Evolutionary conservation across 2,797 vertebrate genomes (phyloP).

Genomic region (Acipenser ruthenus): DNA sequence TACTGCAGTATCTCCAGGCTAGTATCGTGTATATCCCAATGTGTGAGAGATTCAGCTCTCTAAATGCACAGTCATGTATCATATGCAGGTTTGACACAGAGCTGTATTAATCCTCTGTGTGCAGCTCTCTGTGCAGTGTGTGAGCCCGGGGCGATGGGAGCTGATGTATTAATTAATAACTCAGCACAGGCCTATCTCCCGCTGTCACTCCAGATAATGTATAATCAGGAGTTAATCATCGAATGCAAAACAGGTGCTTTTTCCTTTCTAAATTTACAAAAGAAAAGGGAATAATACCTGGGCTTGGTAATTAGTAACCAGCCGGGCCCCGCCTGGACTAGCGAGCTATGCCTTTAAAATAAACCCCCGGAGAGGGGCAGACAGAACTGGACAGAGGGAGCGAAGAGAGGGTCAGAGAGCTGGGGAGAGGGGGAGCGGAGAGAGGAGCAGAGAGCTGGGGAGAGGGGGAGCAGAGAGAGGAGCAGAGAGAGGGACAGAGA

Average conservation of each 20-base stretch:
- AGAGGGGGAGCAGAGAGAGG: constrained; percentile 23
- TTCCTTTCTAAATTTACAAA: constrained; percentile 80
- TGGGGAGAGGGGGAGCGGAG: constrained; percentile 23
- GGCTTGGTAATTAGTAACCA: constrained; percentile 98
- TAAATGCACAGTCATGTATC: no score
- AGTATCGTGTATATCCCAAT: no score
- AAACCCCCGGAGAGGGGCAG: constrained; percentile 35
- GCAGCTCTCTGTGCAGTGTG: no score
- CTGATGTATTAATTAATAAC: constrained; percentile 59
- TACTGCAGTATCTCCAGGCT: no score
- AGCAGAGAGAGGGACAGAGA: constrained; percentile 33
- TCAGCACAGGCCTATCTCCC: no score
- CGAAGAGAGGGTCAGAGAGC: constrained; percentile 8
- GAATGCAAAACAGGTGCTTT: constrained; percentile 63
- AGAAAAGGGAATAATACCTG: constrained; percentile 86
- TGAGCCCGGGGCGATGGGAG: constrained; percentile 13
- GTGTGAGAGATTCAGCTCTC: no score
- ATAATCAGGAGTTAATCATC: constrained; percentile 69
- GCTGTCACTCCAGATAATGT: constrained; percentile 15
- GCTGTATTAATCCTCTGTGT: no score
- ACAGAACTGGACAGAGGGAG: constrained; percentile 24
- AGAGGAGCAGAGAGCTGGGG: constrained; percentile 45
- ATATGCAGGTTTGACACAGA: no score
- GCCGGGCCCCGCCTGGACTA: constrained; percentile 68
- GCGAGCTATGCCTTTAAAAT: not conserved